Evolutionary conservation across 2,113 vertebrate species (phyloP).

Genomic region (Toxotes jaculatrix): DNA sequence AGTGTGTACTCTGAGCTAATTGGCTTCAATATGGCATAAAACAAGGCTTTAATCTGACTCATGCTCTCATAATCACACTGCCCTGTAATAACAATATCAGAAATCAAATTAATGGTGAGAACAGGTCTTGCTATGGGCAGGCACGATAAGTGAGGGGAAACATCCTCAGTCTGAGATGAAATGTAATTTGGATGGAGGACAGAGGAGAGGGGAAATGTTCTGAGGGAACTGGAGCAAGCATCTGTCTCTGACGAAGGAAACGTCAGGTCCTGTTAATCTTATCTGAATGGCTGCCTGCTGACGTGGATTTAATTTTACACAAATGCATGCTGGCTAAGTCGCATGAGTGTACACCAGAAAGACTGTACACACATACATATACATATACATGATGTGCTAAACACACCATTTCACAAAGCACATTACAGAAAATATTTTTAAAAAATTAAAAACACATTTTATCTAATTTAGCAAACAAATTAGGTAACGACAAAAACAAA

Average conservation of each 20-base stretch:
- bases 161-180: constrained; percentile 60
- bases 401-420: not conserved
- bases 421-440: not conserved
- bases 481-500: not conserved
- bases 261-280: constrained; percentile 82
- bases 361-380: constrained; percentile 29
- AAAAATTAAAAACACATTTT: not conserved
- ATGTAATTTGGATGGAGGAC: constrained; percentile 60
- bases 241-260: constrained; percentile 79
- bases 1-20: constrained; percentile 50
- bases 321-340: constrained; percentile 53
- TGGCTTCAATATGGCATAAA: constrained; percentile 61
- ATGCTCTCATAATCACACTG: constrained; percentile 52
- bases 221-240: constrained; percentile 75
- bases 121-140: constrained; percentile 51
- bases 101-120: constrained; percentile 65
- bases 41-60: constrained; percentile 57
- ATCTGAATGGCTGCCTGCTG: constrained; percentile 79
- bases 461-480: too few relatives aligned
- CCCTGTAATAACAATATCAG: constrained; percentile 62
- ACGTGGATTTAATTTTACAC: constrained; percentile 80
- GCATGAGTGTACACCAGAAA: constrained; percentile 44
- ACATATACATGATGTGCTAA: not conserved
- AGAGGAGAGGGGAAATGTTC: constrained; percentile 52
- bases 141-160: constrained; percentile 35